phyloP scores from a whole-genome alignment of 2,888 invertebrate species.

The Venusia cambrica region DNA sequence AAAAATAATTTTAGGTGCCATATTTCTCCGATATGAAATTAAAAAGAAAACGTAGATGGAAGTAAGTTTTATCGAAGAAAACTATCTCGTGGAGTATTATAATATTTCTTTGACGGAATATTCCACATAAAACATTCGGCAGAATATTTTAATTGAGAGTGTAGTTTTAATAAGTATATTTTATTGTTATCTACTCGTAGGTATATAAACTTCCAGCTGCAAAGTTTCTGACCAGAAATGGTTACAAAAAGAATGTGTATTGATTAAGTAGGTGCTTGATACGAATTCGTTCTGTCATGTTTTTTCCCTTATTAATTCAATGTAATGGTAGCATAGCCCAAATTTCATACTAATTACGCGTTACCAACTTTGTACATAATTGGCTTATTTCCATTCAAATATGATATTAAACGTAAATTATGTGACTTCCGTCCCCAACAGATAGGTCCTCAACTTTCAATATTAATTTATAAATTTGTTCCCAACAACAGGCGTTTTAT shows the following conservation, averaged over 20 bases:
- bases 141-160: too few species aligned
- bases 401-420: constrained; percentile 24
- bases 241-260: too few species aligned
- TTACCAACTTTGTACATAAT: constrained; percentile 21
- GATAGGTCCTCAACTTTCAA: constrained; percentile 26
- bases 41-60: constrained; percentile 1
- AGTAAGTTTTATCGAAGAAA: not conserved
- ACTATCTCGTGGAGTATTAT: too few species aligned
- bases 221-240: too few species aligned
- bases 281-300: too few species aligned
- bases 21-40: constrained; percentile 9
- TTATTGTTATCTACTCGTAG: too few species aligned
- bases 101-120: too few species aligned
- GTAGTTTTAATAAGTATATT: too few species aligned
- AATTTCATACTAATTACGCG: constrained; percentile 23
- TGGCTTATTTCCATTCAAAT: constrained; percentile 12
- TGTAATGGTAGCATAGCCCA: not conserved
- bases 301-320: too few species aligned
- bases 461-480: constrained; percentile 41
- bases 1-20: not conserved
- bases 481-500: constrained; percentile 33
- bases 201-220: too few species aligned
- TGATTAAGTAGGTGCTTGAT: too few species aligned
- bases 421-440: constrained; percentile 17
- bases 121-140: too few species aligned